Conservation (phyloP, 92 coral and sea anemone species). For the Paramuricea clavata region DNA sequence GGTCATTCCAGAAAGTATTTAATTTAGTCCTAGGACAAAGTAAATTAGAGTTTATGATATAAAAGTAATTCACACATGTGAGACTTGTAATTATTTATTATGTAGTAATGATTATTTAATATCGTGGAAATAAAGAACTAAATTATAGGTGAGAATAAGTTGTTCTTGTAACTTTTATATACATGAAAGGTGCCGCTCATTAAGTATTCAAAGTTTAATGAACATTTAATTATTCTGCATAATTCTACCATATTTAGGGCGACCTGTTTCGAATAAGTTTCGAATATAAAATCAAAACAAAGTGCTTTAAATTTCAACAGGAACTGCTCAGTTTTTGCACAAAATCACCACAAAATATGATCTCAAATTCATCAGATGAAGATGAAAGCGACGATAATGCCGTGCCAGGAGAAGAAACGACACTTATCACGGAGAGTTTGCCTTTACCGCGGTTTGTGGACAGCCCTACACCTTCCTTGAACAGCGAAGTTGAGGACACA, state of each 20-base stretch:
- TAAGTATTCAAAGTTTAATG: background rate
- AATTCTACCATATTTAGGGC: background rate
- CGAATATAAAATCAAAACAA: background rate
- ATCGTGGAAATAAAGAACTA: too few relatives aligned
- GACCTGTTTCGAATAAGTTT: slow-evolving; percentile 13
- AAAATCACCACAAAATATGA: background rate
- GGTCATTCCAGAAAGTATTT: too few relatives aligned
- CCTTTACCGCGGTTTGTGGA: slow-evolving; percentile 2
- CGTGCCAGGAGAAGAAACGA: slow-evolving; percentile 36
- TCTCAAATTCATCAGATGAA: slow-evolving; percentile 53
- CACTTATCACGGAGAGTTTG: slow-evolving; percentile 27
- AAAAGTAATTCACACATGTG: too few relatives aligned
- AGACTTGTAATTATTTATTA: too few relatives aligned
- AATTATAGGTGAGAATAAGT: too few relatives aligned
- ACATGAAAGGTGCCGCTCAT: background rate
- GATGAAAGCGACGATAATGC: slow-evolving; percentile 54
- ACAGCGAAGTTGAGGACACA: slow-evolving; percentile 70
- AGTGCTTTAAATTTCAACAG: background rate
- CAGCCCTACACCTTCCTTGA: slow-evolving; percentile 88
- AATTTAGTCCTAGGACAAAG: too few relatives aligned
- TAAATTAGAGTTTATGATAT: too few relatives aligned
- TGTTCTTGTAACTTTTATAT: background rate
- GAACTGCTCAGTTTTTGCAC: background rate
- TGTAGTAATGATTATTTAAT: too few relatives aligned
- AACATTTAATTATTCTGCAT: background rate